A percentile compares a stretch with the other conserved stretches of the same genome.
phyloP scores from a whole-genome alignment of 1,140 invertebrate genomes.

The Lasioglossum albipes region DNA sequence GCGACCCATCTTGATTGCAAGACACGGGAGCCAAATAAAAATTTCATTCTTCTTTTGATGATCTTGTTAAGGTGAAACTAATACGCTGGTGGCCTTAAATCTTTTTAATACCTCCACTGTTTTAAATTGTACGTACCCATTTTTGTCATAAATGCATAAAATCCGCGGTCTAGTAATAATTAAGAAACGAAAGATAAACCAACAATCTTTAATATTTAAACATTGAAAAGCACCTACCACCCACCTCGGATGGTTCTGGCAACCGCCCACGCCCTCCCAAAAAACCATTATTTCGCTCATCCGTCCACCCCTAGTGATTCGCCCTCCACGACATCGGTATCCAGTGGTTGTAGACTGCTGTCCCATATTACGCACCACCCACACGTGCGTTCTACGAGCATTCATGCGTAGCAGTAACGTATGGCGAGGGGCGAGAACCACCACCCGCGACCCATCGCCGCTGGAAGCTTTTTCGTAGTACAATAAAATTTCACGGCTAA shows the following conservation, averaged over 20 bases:
- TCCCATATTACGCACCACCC: slow-evolving; percentile 23
- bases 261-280: neutral
- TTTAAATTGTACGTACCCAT: no score
- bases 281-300: slow-evolving; percentile 49
- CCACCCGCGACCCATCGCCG: neutral
- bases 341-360: slow-evolving; percentile 15
- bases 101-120: no score
- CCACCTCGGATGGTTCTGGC: no score
- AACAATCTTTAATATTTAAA: no score
- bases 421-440: slow-evolving; percentile 26
- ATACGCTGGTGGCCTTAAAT: no score
- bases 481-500: slow-evolving; percentile 59
- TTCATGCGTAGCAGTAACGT: slow-evolving; percentile 33
- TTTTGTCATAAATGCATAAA: no score
- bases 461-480: slow-evolving; percentile 32
- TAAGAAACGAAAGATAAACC: no score
- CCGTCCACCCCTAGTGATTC: slow-evolving; percentile 33
- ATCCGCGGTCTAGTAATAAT: no score
- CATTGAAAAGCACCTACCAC: no score
- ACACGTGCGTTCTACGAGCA: slow-evolving; percentile 13
- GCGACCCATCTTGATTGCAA: neutral
- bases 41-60: no score
- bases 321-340: slow-evolving; percentile 25
- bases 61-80: no score
- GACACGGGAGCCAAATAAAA: no score